Base-by-base conservation (phyloP, 2,888 invertebrate genomes). In the Agonopterix subpropinquella region DNA sequence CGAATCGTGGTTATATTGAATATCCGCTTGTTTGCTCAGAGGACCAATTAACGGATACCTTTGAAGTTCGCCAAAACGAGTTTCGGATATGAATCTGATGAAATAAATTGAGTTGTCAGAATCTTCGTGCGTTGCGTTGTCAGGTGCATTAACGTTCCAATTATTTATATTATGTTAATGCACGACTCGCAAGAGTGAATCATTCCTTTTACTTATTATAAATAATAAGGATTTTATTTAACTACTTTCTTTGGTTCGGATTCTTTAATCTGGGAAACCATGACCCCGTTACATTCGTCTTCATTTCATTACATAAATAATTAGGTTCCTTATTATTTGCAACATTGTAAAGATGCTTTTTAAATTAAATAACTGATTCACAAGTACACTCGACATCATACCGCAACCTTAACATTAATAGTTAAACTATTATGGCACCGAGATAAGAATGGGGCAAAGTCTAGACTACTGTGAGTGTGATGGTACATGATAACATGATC, bases 81-180 rank as follows among this genome's bases (percentile, higher is more conserved):
- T 80, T 76, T 73, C 71, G 75, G 76, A 78, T 77, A 73, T 73
- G 74, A 70, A 77, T 77, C 73, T 73, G 70, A 70, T 68, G 73
- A 72, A 73, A 81, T 84, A 81, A 83, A 86, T 83, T 80, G 72
- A 81, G 75, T 70, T 77, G 80, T 83, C 80, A 70, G 70, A 64
- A 67, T 59, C 58, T 57, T 63, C 59, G 58, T 58, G 61, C 64
- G 59, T 59, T 60, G 66, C 64, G 60, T 67, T 73, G 73, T 71
- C 68, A 70, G 72, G 57, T 73, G 71, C 68, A 73, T 76, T 77
- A 73, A 70, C 56, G 61, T 67, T 66, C 61, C 64, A 64, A 70
- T 70, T 73, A 69, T 77, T 75, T 77, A 69, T 69, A 62, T 67
- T 64, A 66, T 62, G 53, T 57, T 63, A 64, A 65, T 63, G 60